A percentile compares a stretch with the other conserved stretches of the same genome.
These are phyloP conservation scores for Lamprologus lemairii DNA, from an alignment of 2,113 vertebrate species.

Conservation along the genomic window DNA sequence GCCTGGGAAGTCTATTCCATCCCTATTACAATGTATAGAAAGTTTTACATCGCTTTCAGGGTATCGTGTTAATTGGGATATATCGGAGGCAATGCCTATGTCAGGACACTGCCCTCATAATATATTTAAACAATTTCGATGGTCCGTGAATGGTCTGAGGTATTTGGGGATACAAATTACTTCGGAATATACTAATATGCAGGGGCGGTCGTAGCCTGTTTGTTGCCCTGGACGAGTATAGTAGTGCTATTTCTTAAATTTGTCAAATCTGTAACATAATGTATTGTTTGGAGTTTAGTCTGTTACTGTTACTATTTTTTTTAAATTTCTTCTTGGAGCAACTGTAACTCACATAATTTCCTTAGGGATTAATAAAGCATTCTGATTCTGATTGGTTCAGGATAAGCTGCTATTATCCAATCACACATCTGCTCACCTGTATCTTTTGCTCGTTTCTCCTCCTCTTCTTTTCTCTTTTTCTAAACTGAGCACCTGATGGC, in stretches of 20 bases:
- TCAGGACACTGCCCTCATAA: not conserved
- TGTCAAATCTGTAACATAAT: not conserved
- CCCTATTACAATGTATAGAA: not conserved
- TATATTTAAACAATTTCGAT: fast-evolving
- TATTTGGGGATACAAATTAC: not conserved
- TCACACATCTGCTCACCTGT: not conserved
- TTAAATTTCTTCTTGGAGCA: not conserved
- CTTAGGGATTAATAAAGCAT: not conserved
- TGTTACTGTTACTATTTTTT: not conserved
- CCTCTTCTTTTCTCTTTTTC: not conserved
- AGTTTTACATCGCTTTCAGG: not conserved
- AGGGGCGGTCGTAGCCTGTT: not conserved
- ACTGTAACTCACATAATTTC: not conserved
- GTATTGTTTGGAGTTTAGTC: not conserved
- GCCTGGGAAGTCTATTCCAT: not conserved
- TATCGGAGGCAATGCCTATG: not conserved
- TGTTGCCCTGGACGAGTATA: not conserved
- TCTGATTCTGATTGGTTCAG: not conserved
- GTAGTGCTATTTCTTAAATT: not conserved
- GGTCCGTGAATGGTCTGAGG: not conserved
- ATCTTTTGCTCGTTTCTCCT: fast-evolving
- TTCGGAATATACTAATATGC: not conserved
- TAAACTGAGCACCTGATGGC: not conserved
- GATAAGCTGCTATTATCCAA: not conserved
- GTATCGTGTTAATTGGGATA: not conserved